Evolutionary conservation across 1,140 invertebrate species (phyloP), one percentile per base, ranked within the genome.

Genomic region (Dolichoris vasculosae): DNA sequence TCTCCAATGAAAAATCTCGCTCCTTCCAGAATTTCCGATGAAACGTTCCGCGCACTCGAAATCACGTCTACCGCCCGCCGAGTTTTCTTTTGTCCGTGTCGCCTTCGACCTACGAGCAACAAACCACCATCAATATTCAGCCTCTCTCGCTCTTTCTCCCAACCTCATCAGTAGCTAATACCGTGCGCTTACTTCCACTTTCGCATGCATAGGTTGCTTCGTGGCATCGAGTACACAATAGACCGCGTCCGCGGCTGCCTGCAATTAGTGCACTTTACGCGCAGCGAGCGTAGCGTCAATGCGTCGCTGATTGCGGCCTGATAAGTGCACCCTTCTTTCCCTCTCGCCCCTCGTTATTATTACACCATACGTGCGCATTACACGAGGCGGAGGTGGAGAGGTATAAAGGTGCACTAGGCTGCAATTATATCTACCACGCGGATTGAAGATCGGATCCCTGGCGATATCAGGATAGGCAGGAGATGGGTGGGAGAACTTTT

Each of bases 301-400:
- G 82, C 82, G 48, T 32, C 13, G 35, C 67, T 83, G 32, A 84
- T 84, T 84, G 40, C 59, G 35, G 71, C 59, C 40, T n/a, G 78
- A 78, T 78, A 78, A 78, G 51, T 78, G 76, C 76, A 40, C 17
- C 11, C 13, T 48, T 8, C 20, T n/a, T n/a, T 23, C 76, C 7
- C 40, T 46, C 76, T 78, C 55, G 17, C n/a, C 40, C 43, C 8
- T 80, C 40, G 30, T 80, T 67, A 67, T 64, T 67, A 67, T 80
- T 80, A 67, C 30, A 17, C 15, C 48, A 17, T 51, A 13, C 15
- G 48, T 2, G 48, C 48, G 48, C 15, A 51, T 51, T 15, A 17
- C 48, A 17, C 48, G 15, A 51, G 48, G 20, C 11, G 7, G 48
- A 51, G 48, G 48, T 17, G 15, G 6, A 8, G 15, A 17, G 11